Percentiles rank a stretch among this genome's conserved stretches.
Evolutionary conservation across 2,797 vertebrate species (phyloP).

Genomic region (Chelonia mydas): DNA sequence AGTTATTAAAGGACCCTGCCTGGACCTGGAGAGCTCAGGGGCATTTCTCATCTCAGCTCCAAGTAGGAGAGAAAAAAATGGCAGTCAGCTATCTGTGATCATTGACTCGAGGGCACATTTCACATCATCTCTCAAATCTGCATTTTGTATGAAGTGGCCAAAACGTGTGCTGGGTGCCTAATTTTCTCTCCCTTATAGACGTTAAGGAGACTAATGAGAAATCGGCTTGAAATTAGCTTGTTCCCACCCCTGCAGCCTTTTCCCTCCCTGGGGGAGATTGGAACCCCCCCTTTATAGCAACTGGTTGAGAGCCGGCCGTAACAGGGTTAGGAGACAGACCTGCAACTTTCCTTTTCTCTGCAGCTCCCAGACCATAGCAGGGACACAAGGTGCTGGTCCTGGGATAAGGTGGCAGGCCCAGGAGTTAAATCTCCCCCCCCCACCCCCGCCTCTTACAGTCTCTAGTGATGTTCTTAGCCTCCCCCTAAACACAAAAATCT

Average conservation of each 20-base stretch:
- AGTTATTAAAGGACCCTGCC: conserved; percentile 55
- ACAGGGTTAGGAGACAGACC: background rate
- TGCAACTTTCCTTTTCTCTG: conserved; percentile 53
- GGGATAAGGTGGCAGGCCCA: conserved; percentile 49
- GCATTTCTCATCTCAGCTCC: conserved; percentile 74
- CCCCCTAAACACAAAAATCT: background rate
- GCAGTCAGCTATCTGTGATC: conserved; percentile 87
- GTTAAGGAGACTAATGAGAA: conserved; percentile 77
- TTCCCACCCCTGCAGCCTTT: conserved; percentile 64
- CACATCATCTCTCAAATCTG: conserved; percentile 89
- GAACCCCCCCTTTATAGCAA: conserved; percentile 34
- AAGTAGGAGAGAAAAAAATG: conserved; percentile 74
- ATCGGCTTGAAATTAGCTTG: conserved; percentile 73
- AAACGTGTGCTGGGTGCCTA: conserved; percentile 81
- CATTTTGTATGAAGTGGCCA: conserved; percentile 89
- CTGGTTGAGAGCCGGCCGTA: background rate
- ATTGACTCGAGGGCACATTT: conserved; percentile 88
- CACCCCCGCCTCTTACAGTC: background rate
- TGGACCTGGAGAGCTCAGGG: conserved; percentile 46
- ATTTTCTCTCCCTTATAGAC: conserved; percentile 77
- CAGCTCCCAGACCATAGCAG: conserved; percentile 55
- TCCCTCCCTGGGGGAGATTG: conserved; percentile 30
- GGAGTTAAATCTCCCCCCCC: conserved; percentile 10
- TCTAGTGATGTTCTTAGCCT: background rate
- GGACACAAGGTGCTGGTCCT: conserved; percentile 36